phyloP scores from a whole-genome alignment of 2,797 vertebrate species.

The Cercopithecus hamlyni region DNA sequence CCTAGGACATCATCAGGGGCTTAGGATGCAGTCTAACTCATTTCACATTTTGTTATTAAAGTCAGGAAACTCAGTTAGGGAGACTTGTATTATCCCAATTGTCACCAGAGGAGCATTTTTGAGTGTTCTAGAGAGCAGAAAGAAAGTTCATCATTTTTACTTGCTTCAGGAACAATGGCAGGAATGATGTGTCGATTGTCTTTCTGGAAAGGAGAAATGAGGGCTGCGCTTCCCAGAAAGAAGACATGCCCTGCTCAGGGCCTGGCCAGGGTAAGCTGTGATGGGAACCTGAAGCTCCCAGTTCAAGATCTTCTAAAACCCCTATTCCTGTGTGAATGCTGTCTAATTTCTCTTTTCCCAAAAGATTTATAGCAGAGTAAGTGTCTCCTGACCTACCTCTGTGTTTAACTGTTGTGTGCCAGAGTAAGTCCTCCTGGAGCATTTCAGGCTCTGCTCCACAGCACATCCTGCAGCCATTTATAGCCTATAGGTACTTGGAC shows the following conservation, averaged over 20 bases:
- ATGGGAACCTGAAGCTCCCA: neutral
- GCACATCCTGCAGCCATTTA: no score
- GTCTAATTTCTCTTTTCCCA: neutral
- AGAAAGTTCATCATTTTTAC: neutral
- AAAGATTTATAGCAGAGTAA: neutral
- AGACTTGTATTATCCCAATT: neutral
- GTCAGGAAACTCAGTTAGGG: neutral
- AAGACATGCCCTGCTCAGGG: neutral
- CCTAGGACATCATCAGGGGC: neutral
- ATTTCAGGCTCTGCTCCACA: neutral
- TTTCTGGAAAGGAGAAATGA: neutral
- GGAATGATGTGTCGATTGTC: neutral
- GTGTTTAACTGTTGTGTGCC: neutral
- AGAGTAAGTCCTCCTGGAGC: neutral
- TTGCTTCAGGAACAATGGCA: neutral
- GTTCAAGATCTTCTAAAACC: neutral
- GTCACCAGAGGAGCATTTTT: neutral
- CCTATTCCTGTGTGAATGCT: neutral
- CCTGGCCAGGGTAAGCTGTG: accelerated
- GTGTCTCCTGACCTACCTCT: no score
- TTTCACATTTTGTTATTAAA: neutral
- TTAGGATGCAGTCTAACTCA: no score
- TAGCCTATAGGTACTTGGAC: neutral
- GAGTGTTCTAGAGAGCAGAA: neutral
- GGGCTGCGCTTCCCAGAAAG: neutral